phyloP scores from a whole-genome alignment of 2,888 invertebrate genomes.

The Syrphus vitripennis region DNA sequence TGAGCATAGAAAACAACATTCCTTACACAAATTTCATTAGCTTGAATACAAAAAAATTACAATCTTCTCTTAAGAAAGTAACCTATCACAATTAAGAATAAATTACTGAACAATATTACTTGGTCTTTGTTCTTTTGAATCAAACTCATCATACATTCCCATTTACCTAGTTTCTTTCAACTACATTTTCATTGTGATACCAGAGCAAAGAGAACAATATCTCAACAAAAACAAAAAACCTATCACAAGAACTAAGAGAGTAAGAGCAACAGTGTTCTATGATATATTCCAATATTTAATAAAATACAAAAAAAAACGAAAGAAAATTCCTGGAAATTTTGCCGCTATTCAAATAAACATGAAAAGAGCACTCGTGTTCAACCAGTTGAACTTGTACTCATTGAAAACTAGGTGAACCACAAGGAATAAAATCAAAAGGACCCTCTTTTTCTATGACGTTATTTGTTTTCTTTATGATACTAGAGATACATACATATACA shows the following conservation, averaged over 20 bases:
- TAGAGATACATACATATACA: no score
- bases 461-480: background rate
- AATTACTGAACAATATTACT: background rate
- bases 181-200: background rate
- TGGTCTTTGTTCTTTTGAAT: conserved; percentile 3
- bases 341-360: conserved; percentile 15
- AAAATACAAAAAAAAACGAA: background rate
- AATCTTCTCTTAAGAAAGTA: background rate
- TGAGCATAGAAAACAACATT: conserved; percentile 9
- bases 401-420: conserved; percentile 65
- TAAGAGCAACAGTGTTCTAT: conserved; percentile 22
- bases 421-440: conserved; percentile 37
- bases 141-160: background rate
- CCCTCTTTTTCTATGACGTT: background rate
- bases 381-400: conserved; percentile 68
- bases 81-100: background rate
- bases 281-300: background rate
- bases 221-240: background rate
- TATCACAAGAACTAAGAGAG: background rate
- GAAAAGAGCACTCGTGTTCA: conserved; percentile 43
- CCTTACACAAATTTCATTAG: background rate
- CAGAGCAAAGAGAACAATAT: background rate
- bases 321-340: conserved; percentile 6
- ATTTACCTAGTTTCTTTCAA: background rate
- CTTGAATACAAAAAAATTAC: background rate